These are phyloP conservation scores for Troglohyphantes excavatus DNA, from an alignment of 2,888 invertebrate species.

Conservation along the genomic window DNA sequence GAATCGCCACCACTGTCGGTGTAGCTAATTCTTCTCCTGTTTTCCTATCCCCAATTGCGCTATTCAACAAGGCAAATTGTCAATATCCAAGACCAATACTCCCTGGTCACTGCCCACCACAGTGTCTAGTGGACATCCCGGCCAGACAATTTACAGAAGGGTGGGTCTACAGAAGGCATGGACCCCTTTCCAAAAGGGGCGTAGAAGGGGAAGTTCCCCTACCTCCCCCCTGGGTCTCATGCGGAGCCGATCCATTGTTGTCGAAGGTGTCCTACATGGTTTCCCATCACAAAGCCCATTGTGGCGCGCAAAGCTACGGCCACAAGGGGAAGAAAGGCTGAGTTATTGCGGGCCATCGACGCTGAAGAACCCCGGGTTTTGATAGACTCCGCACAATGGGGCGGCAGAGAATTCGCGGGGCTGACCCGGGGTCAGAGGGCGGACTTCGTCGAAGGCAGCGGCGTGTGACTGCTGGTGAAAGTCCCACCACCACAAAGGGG, in stretches of 20 bases:
- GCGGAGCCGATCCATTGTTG: constrained; percentile 57
- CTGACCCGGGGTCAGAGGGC: constrained; percentile 75
- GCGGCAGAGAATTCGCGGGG: constrained; percentile 62
- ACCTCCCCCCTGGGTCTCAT: constrained; percentile 21
- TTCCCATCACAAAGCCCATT: constrained; percentile 67
- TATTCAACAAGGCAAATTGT: not conserved
- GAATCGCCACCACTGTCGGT: no score
- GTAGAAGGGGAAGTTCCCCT: constrained; percentile 10
- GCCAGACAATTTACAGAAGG: constrained; percentile 67
- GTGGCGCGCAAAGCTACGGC: constrained; percentile 41
- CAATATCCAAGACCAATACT: not conserved
- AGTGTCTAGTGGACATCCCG: constrained; percentile 44
- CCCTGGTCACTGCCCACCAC: constrained; percentile 40
- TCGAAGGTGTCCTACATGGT: constrained; percentile 73
- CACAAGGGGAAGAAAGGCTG: constrained; percentile 62
- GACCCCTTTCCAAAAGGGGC: constrained; percentile 28
- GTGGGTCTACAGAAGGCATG: not conserved
- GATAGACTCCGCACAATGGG: constrained; percentile 77
- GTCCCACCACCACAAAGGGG: constrained; percentile 36
- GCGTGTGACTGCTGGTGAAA: constrained; percentile 67
- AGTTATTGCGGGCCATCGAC: constrained; percentile 74
- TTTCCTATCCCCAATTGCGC: constrained; percentile 18
- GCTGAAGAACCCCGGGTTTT: constrained; percentile 73
- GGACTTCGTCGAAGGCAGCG: constrained; percentile 64
- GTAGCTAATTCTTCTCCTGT: constrained; percentile 22